Conservation (phyloP, 2,797 vertebrate genomes). For the Scleropages formosus region DNA sequence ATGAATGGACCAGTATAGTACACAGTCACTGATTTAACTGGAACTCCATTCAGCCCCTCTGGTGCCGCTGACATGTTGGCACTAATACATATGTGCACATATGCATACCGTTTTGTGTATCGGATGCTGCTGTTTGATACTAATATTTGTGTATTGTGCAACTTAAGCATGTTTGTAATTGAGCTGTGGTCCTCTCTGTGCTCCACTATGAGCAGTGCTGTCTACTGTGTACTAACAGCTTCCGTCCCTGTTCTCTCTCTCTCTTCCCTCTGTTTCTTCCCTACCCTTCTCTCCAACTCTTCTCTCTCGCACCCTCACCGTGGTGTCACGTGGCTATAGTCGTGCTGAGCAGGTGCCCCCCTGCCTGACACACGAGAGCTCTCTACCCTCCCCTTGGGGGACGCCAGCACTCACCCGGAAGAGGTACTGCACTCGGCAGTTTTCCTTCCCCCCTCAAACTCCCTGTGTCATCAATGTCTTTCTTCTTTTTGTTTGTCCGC, state of each 20-base stretch:
- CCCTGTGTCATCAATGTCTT: background rate
- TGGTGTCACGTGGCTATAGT: conserved; percentile 65
- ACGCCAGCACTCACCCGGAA: conserved; percentile 96
- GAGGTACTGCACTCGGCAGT: conserved; percentile 80
- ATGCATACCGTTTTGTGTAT: conserved; percentile 1
- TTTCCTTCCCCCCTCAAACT: conserved; percentile 43
- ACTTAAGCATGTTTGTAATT: conserved; percentile 34
- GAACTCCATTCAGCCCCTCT: no score
- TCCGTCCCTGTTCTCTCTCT: conserved; percentile 10
- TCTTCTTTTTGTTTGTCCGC: conserved; percentile 26
- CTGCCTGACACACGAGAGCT: conserved; percentile 98
- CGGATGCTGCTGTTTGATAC: conserved; percentile 13
- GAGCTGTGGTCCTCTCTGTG: conserved; percentile 4
- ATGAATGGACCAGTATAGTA: no score
- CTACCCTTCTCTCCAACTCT: background rate
- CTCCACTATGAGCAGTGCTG: background rate
- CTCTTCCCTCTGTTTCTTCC: conserved; percentile 20
- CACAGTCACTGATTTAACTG: no score
- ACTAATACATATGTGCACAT: conserved; percentile 7
- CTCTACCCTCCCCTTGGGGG: conserved; percentile 97
- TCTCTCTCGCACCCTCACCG: background rate
- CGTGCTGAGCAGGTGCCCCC: conserved; percentile 96
- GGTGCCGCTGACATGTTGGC: no score
- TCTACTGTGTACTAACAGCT: conserved; percentile 7
- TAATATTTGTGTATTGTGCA: background rate